Base-by-base conservation (phyloP, 2,888 invertebrate species). In the Melipona bicolor region DNA sequence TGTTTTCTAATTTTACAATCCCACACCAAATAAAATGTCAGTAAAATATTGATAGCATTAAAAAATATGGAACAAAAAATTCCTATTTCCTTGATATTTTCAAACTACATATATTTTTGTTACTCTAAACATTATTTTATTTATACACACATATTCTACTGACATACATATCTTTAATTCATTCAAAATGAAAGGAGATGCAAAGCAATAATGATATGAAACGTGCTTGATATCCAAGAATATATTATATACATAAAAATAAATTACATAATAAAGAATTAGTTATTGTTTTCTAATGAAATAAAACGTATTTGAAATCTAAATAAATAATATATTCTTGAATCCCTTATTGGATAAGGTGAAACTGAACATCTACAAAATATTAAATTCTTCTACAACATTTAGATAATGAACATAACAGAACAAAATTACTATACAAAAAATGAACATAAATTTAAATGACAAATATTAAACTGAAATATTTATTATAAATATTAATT, bases 131-230 rank as follows among this genome's bases (percentile, higher is more conserved):
- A 36, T 36, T 36, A 21, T 64, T 24, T 13, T 50, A 4, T 64
- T 1, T 27, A 27, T 27, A 17, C n/a, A 15, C 17, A 64, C 52
- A 76, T 79, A 81, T 86, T 84, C 64, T 68, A 85, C 73, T 85
- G 79, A 72, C 84, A 86, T 79, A 50, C 49, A 27, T 79, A 77
- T 64, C 54, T 87, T 61, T 79, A 88, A 73, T 77, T 73, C 80
- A 83, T 77, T 81, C 78, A 79, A 83, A 76, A 88, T 69, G 73
- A 71, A 79, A 85, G 74, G 74, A 81, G 77, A 89, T 89, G 86
- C 86, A 79, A 85, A 89, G 90, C 89, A 83, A 78, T 65, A 83
- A 77, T 87, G 82, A 87, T 81, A 72, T 86, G 77, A 83, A 85
- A 86, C 84, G 77, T 89, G 87, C 82, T 73, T 32, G 50, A 77